A percentile compares a stretch with the other conserved stretches of the same genome.
Conservation (phyloP, 2,797 vertebrate species). For the Sebastiscus albofasciatus region DNA sequence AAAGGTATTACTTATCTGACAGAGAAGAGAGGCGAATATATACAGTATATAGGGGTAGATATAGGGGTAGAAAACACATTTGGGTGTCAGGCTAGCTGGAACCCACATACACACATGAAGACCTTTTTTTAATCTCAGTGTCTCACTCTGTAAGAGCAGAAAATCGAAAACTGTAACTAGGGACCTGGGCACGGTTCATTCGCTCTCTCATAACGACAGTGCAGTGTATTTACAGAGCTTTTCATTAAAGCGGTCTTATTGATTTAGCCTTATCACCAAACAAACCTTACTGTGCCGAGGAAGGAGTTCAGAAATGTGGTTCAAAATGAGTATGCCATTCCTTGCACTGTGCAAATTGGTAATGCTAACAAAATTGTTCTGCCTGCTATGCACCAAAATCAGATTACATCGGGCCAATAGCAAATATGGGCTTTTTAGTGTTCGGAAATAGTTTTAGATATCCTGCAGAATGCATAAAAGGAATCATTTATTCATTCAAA, state of each 20-base stretch:
- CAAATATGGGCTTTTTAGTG: neutral
- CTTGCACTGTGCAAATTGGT: neutral
- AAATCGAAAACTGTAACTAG: constrained; percentile 57
- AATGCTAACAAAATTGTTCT: neutral
- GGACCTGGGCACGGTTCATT: constrained; percentile 27
- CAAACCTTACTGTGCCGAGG: constrained; percentile 11
- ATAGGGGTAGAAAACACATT: neutral
- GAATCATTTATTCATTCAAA: neutral
- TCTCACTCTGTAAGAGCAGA: constrained; percentile 68
- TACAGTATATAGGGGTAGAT: no score
- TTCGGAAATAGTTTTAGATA: neutral
- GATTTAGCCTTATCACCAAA: constrained; percentile 48
- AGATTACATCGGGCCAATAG: neutral
- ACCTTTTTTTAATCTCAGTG: constrained; percentile 47
- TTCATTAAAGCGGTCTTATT: constrained; percentile 47
- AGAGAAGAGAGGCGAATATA: neutral
- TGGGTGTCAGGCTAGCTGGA: constrained; percentile 10
- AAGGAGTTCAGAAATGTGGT: neutral
- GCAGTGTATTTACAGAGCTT: constrained; percentile 44
- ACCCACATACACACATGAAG: constrained; percentile 27
- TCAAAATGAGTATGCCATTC: neutral
- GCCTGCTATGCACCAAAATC: neutral
- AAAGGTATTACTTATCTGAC: neutral
- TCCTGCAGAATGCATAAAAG: neutral
- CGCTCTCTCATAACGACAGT: constrained; percentile 41